Percentiles rank a stretch among this genome's conserved stretches.
Conservation (phyloP, 2,888 invertebrate species). For the Heliconius sara region DNA sequence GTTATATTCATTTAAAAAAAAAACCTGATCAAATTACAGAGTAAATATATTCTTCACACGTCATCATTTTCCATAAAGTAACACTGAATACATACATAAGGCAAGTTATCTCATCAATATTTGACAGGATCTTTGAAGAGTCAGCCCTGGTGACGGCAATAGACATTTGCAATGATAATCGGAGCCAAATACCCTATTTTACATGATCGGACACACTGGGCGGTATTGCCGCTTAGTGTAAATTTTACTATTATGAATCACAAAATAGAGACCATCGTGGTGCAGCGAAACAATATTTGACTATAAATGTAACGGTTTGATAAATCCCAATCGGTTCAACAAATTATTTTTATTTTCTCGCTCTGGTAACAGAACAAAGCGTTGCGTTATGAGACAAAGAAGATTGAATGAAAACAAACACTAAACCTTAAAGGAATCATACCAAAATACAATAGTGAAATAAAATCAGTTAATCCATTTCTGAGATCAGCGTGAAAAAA, state of each 20-base stretch:
- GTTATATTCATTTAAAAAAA: neutral
- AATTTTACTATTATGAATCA: neutral
- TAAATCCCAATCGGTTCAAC: too few species aligned
- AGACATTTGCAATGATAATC: conserved; percentile 33
- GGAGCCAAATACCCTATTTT: conserved; percentile 23
- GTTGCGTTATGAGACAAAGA: too few species aligned
- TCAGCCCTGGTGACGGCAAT: conserved; percentile 9
- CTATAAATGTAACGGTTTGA: too few species aligned
- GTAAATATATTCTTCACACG: neutral
- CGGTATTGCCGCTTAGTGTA: neutral
- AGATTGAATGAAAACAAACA: too few species aligned
- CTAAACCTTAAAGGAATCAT: too few species aligned
- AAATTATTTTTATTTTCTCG: too few species aligned
- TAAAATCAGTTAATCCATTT: too few species aligned
- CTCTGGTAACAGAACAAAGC: too few species aligned
- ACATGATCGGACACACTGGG: conserved; percentile 16
- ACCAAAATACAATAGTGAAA: too few species aligned
- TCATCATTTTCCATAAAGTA: neutral
- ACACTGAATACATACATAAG: conserved; percentile 9
- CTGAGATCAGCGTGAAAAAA: too few species aligned
- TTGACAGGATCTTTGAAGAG: conserved; percentile 12
- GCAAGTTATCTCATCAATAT: conserved; percentile 24
- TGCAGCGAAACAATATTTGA: too few species aligned
- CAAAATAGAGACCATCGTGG: neutral
- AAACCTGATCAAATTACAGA: neutral